Base-by-base conservation (phyloP, 2,113 vertebrate species). In the Stigmatopora nigra region DNA sequence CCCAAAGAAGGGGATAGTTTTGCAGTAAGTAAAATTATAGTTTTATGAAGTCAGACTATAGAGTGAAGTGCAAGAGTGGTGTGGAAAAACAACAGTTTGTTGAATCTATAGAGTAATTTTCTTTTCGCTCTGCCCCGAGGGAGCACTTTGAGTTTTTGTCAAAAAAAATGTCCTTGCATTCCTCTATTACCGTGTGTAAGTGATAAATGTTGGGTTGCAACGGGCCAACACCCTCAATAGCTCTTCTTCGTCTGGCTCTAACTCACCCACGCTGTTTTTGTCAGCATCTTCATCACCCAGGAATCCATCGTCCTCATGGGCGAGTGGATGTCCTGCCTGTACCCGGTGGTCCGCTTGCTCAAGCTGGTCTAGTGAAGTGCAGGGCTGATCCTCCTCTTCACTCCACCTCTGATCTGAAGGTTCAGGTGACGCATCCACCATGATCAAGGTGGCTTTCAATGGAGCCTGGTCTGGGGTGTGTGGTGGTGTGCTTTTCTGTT, bases 211-310 rank as follows among this genome's bases (percentile, higher is more conserved):
- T 12, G 84, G 81, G 59, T 83, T 75, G 65, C 84, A 86, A 17
- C 67, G 78, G 72, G 78, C 72, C 52, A 84, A 41, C 36, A 81
- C 77, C 47, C 71, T 79, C 45, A 87, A 63, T 57, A 86, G 75
- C 76, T 87, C 84, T 57, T 84, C 84, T 8, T 89, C 84, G 0
- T 85, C 86, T 38, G 82, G 3, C 10, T 70, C 75, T 51, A 86
- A 78, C 35, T 86, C 81, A 56, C 4, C 12, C 3, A 71, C 78
- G 51, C 70, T 78, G 66, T 76, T 74, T 61, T 73, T 81, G 62
- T 51, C 71, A 51, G 41, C 75, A 16, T 82, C 80, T 53, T 79
- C 70, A 36, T 84, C 72, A 17, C 67, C 81, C 45, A 67, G 72
- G 61, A 71, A 55, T 51, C 68, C 81, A 3, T 78, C 72, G 1